Evolutionary conservation across 2,113 vertebrate species (phyloP).

Genomic region (Melanerpes formicivorus): DNA sequence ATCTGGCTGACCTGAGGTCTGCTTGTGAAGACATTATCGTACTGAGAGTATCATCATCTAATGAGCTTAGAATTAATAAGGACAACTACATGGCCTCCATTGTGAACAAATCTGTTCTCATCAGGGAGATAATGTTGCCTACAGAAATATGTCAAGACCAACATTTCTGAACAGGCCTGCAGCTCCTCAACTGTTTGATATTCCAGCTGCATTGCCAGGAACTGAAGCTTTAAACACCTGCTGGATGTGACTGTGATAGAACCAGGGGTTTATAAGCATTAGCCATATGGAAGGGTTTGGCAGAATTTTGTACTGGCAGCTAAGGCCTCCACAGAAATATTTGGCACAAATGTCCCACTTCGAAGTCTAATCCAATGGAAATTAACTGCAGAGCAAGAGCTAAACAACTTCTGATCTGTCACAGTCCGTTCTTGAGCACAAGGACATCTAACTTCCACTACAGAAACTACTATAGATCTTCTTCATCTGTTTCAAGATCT

Average conservation of each 20-base stretch:
- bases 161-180: not conserved
- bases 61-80: not conserved
- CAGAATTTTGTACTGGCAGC: not conserved
- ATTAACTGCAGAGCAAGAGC: not conserved
- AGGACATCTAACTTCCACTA: not conserved
- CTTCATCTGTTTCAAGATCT: not conserved
- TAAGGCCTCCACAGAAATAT: not conserved
- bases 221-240: not conserved
- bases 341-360: not conserved
- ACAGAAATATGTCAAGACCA: not conserved
- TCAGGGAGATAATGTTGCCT: not conserved
- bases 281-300: not conserved
- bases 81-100: not conserved
- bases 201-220: not conserved
- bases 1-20: not conserved
- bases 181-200: not conserved
- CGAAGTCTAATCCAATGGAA: not conserved
- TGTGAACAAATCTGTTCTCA: not conserved
- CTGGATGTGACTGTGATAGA: not conserved
- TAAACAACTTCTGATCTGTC: not conserved
- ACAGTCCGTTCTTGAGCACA: not conserved
- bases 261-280: not conserved
- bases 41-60: not conserved
- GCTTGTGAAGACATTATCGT: not conserved
- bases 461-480: not conserved